Evolutionary conservation across 35 echinoderm and acorn worm species (phyloP), one percentile per base, ranked within the genome.

Genomic region (Lytechinus pictus): DNA sequence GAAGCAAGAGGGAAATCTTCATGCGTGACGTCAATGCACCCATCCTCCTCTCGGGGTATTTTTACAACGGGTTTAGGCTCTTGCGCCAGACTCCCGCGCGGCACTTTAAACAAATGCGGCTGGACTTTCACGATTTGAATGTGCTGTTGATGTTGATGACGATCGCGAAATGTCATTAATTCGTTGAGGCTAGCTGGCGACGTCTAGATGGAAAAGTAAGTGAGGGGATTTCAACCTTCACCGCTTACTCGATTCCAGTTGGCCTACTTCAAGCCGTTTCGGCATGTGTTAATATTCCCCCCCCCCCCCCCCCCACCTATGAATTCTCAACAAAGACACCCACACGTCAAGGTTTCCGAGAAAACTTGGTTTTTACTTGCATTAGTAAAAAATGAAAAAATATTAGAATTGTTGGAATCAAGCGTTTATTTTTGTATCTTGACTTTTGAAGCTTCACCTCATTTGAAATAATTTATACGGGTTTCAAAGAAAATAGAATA

Each of bases 21-120:
- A 93, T 27, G 54, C 53, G 55, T 93, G 92, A 93, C 92, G 92
- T 93, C 92, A 93, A 93, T 93, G 53, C 53, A 93, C 54, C 52
- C 92, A 53, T 93, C n/a, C 13, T 55, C 55, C 92, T 93, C 92
- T 55, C 92, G 53, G 54, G 92, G 92, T 93, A 93, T 93, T 90
- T 54, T 90, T 90, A 90, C 88, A 52, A 79, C 52, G 88, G 52
- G 88, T 90, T 44, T 90, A 90, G 88, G 52, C 88, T 90, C 52
- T 14, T 54, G 88, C n/a, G 16, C 88, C 52, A 44, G 88, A 54
- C 88, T 88, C 33, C 29, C 66, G 19, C n/a, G 9, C 5, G 52
- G 52, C 3, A 44, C 52, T 27, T 52, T 28, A 88, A 44, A 44
- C 56, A 58, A 58, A 9, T 90, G 10, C 88, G 52, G 88, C 52